Evolutionary conservation across 2,888 invertebrate genomes (phyloP).

Genomic region (Apamea anceps): DNA sequence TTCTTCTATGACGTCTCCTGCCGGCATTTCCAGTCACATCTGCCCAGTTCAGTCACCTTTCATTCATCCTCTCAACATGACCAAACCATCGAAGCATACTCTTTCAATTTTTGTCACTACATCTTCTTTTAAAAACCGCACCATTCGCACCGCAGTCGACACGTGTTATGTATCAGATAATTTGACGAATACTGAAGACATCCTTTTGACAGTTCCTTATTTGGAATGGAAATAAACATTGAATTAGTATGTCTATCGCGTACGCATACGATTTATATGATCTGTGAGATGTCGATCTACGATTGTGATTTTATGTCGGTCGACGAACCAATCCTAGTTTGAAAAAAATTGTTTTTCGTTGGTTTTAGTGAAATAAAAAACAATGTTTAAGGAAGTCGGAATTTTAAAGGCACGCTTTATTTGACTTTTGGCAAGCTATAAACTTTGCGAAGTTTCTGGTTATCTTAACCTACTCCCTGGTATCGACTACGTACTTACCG

Average conservation of each 20-base stretch:
- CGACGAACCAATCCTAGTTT: no score
- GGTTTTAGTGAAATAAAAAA: no score
- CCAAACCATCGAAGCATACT: not conserved
- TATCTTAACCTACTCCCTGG: no score
- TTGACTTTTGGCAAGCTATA: no score
- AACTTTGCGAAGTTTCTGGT: no score
- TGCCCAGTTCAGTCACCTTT: not conserved
- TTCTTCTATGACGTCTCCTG: no score
- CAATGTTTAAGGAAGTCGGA: no score
- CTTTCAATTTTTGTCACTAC: not conserved
- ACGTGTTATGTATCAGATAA: not conserved
- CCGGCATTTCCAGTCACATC: not conserved
- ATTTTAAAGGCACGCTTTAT: no score
- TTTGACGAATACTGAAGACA: constrained; percentile 13
- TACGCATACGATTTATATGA: not conserved
- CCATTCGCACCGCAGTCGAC: not conserved
- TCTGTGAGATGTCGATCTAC: constrained; percentile 1
- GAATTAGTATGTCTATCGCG: constrained; percentile 24
- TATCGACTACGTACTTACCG: no score
- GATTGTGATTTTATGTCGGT: not conserved
- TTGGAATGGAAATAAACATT: constrained; percentile 38
- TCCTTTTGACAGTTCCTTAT: constrained; percentile 29
- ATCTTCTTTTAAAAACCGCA: not conserved
- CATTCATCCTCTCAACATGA: not conserved
- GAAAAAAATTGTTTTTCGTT: no score